These are phyloP conservation scores for Lepus americanus DNA, from an alignment of 2,113 vertebrate genomes.

Conservation along the genomic window DNA sequence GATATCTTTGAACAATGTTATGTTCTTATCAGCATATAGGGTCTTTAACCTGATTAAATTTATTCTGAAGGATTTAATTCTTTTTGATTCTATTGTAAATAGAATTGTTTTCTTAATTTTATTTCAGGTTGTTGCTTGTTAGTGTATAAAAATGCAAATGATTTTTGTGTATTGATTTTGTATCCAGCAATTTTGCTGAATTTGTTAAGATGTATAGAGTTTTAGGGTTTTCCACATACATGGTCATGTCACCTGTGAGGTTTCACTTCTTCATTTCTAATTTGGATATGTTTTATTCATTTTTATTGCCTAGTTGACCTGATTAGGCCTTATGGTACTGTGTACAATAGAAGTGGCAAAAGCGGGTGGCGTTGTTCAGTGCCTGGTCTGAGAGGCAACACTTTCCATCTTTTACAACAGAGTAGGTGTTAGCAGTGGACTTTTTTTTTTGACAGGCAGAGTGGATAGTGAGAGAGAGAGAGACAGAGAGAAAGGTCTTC, in stretches of 20 bases:
- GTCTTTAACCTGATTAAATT: not conserved
- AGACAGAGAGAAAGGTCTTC: too few relatives aligned
- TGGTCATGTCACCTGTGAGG: not conserved
- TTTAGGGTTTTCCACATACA: not conserved
- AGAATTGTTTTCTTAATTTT: slow-evolving; percentile 36
- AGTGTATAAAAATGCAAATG: not conserved
- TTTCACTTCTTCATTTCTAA: slow-evolving; percentile 10
- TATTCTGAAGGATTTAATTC: not conserved
- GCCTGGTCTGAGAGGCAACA: not conserved
- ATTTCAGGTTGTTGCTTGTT: not conserved
- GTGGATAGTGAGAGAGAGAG: too few relatives aligned
- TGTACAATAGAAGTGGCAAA: not conserved
- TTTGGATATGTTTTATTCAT: slow-evolving; percentile 10
- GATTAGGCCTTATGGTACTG: not conserved
- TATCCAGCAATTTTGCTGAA: slow-evolving; percentile 18
- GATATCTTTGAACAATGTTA: slow-evolving; percentile 14
- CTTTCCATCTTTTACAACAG: not conserved
- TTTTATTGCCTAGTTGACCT: slow-evolving; percentile 30
- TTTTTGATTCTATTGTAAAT: not conserved
- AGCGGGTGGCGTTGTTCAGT: not conserved
- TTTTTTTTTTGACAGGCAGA: not conserved
- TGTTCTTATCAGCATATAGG: not conserved
- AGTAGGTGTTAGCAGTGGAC: not conserved
- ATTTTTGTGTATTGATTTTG: not conserved
- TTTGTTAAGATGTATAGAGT: not conserved